Evolutionary conservation across 2,888 invertebrate genomes (phyloP), one percentile per base, ranked within the genome.

Genomic region (Drosophila affinis): DNA sequence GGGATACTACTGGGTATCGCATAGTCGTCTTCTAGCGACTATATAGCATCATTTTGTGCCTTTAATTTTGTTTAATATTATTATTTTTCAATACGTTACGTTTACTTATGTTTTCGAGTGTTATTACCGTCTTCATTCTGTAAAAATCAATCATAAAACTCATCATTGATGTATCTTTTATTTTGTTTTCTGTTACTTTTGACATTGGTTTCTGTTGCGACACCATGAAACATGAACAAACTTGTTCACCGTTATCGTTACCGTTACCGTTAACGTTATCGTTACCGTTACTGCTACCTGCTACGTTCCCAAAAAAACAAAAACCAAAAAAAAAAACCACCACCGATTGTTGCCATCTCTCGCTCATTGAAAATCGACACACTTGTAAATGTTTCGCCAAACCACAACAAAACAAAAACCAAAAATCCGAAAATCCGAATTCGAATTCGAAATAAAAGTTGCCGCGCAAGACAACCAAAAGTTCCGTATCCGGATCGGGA

Each of bases 381-480:
- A 73, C 59, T 61, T 67, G 62, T 75, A 69, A 74, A 74, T 75
- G 68, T 75, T 62, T 69, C 55, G 70, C 74, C 39, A 72, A 77
- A 77, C 59, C 59, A 49, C 53, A 12, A 53, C 71, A 73, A 79
- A 27, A 17, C 75, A 44, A 64, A 72, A 65, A 63, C 63, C 21
- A 3, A 21, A 69, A 79, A 27, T 5, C 75, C 47, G 63, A 74
- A 65, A 79, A 27, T 5, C 75, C 47, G 63, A 74, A 65, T 60
- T 63, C 67, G 76, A 47, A 62, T 24, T 9, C 14, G 29, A 49
- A 49, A 51, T 3, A 47, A 59, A 68, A 64, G 88, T 63, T 85
- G 74, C 69, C 88, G 63, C 89, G 88, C 65, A 78, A 78, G 59
- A 47, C 71, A 34, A 44, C 63, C n/a, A 39, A 39, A 39, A 14